Conservation (phyloP, 2,888 invertebrate species). For the Gymnoscelis rufifasciata region DNA sequence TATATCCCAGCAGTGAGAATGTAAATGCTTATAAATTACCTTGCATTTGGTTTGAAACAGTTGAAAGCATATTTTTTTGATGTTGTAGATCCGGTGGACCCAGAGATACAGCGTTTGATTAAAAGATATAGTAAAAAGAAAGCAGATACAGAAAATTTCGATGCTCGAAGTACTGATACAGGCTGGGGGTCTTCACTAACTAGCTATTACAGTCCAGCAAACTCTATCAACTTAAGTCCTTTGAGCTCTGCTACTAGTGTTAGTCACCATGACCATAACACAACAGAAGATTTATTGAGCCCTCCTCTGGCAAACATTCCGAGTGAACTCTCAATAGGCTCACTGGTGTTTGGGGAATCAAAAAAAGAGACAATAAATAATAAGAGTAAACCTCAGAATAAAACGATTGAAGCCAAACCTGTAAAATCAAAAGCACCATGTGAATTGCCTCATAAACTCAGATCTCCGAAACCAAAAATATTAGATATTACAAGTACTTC, state of each 20-base stretch:
- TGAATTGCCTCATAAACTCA: background rate
- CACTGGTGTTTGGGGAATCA: no score
- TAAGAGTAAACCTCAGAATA: background rate
- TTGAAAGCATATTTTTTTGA: no score
- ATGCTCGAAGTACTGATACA: slow-evolving; percentile 56
- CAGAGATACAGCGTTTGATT: background rate
- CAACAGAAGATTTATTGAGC: no score
- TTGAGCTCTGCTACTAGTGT: slow-evolving; percentile 29
- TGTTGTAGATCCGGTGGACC: background rate
- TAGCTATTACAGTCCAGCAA: slow-evolving; percentile 42
- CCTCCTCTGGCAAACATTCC: no score
- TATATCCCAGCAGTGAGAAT: no score
- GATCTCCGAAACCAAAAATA: slow-evolving; percentile 1
- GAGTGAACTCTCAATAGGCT: background rate
- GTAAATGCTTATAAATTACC: no score
- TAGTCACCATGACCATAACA: slow-evolving; percentile 26
- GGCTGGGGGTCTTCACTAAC: slow-evolving; percentile 62
- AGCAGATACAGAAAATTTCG: slow-evolving; percentile 28
- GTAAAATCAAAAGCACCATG: background rate
- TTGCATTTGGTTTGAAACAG: no score
- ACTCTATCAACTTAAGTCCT: slow-evolving; percentile 41
- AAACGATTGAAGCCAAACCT: background rate
- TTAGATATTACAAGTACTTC: slow-evolving; percentile 6
- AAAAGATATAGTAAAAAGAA: background rate
- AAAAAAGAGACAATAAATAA: no score